Percentiles rank a stretch among this genome's conserved stretches.
phyloP scores from a whole-genome alignment of 2,113 vertebrate genomes.

The Irena cyanogastra region DNA sequence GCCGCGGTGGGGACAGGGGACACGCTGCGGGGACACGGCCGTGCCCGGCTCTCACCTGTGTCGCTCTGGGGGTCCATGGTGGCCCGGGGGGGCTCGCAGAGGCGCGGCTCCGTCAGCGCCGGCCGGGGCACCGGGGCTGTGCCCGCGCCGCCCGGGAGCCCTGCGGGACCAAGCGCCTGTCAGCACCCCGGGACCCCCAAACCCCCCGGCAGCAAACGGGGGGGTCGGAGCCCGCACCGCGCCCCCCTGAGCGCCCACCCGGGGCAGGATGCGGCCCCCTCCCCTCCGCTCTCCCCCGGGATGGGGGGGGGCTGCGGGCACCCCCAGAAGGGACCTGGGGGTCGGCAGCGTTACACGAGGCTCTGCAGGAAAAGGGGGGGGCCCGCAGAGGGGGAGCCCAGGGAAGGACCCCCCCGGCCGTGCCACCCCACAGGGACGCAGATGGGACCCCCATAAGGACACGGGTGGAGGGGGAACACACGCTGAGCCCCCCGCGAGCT shows the following conservation, averaged over 20 bases:
- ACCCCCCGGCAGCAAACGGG: not conserved
- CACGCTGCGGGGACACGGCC: not conserved
- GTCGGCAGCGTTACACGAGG: not conserved
- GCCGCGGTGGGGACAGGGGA: too few species aligned
- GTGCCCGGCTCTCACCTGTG: not conserved
- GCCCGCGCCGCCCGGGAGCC: not conserved
- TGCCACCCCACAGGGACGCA: not conserved
- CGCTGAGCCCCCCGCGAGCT: not conserved
- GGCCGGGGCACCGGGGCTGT: not conserved
- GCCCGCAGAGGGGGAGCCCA: too few species aligned
- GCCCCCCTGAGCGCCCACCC: not conserved
- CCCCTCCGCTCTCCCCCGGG: not conserved
- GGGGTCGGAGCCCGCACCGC: not conserved
- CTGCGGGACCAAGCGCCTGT: not conserved
- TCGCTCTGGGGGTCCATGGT: conserved; percentile 39
- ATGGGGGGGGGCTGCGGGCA: not conserved
- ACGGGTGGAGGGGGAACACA: not conserved
- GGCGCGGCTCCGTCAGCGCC: not conserved
- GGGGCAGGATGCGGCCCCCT: not conserved
- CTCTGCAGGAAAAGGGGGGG: not conserved
- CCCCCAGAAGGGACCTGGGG: not conserved
- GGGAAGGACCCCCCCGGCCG: not conserved
- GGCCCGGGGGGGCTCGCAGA: not conserved
- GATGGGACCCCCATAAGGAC: not conserved
- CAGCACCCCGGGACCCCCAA: not conserved